Percentiles rank a stretch among this genome's conserved stretches.
Evolutionary conservation across 2,888 invertebrate genomes (phyloP).

Genomic region (Ephialtes manifestator): DNA sequence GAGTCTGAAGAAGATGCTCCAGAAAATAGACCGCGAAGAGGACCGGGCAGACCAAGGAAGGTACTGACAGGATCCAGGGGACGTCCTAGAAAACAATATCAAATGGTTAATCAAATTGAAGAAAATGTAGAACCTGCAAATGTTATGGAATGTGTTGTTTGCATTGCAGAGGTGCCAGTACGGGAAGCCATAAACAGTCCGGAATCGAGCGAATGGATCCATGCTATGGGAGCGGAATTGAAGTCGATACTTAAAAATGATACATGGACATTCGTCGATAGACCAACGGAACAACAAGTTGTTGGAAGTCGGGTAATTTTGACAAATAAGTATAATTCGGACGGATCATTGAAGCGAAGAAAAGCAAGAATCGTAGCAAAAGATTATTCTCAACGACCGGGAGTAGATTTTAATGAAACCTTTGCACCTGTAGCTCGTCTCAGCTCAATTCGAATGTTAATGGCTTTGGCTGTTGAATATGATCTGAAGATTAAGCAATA

Average conservation of each 20-base stretch:
- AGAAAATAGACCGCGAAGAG: slow-evolving; percentile 30
- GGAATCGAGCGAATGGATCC: slow-evolving; percentile 40
- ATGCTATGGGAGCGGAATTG: no score
- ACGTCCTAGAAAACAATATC: slow-evolving; percentile 35
- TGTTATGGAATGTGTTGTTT: background rate
- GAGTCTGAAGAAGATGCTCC: slow-evolving; percentile 6
- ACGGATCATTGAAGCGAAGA: slow-evolving; percentile 56
- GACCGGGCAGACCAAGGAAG: slow-evolving; percentile 21
- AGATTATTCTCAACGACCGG: slow-evolving; percentile 64
- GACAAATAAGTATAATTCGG: slow-evolving; percentile 59
- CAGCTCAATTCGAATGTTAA: no score
- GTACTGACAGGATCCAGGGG: slow-evolving; percentile 34
- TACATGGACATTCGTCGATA: slow-evolving; percentile 58
- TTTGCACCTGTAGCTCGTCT: no score
- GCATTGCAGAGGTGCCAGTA: slow-evolving; percentile 42
- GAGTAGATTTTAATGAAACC: no score
- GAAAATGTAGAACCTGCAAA: slow-evolving; percentile 15
- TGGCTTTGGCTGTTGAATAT: no score
- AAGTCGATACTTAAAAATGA: slow-evolving; percentile 58
- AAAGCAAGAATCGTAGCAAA: slow-evolving; percentile 69
- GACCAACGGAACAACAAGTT: slow-evolving; percentile 41
- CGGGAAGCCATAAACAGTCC: slow-evolving; percentile 42
- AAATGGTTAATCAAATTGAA: slow-evolving; percentile 13
- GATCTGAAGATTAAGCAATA: slow-evolving; percentile 55
- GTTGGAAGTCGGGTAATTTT: slow-evolving; percentile 65